These are phyloP conservation scores for Cynopterus sphinx DNA, from an alignment of 2,797 vertebrate species.

Conservation along the genomic window DNA sequence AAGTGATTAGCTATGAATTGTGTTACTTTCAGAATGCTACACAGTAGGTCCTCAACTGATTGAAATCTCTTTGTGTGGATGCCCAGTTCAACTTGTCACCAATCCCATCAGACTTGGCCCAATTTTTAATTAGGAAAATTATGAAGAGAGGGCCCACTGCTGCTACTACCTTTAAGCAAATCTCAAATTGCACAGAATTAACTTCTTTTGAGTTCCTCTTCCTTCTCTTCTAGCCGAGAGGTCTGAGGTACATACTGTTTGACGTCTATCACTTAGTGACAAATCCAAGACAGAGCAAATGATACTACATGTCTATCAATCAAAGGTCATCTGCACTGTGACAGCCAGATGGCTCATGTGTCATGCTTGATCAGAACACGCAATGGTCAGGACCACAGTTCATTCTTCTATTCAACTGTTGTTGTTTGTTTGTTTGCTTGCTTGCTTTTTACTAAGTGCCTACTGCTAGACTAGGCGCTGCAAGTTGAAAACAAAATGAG, in stretches of 20 bases:
- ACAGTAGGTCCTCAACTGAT: background rate
- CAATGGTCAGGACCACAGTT: background rate
- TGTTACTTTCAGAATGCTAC: background rate
- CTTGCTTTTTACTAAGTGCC: background rate
- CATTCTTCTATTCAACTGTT: background rate
- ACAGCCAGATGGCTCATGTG: background rate
- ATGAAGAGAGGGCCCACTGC: background rate
- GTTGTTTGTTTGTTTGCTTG: background rate
- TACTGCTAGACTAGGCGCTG: background rate
- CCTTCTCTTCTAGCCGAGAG: background rate
- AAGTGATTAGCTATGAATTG: background rate
- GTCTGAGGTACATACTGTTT: background rate
- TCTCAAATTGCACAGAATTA: background rate
- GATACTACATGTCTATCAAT: background rate
- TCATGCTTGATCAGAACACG: background rate
- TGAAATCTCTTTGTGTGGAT: background rate
- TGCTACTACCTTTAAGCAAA: background rate
- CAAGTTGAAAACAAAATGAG: background rate
- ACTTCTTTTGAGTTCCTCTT: background rate
- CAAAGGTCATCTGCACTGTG: background rate
- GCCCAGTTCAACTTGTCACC: background rate
- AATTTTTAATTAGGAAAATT: background rate
- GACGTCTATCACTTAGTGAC: background rate
- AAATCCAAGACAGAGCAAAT: slow-evolving; percentile 8
- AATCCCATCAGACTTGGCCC: background rate